Base-by-base conservation (phyloP, 2,113 vertebrate species). In the Glaucomys volans region DNA sequence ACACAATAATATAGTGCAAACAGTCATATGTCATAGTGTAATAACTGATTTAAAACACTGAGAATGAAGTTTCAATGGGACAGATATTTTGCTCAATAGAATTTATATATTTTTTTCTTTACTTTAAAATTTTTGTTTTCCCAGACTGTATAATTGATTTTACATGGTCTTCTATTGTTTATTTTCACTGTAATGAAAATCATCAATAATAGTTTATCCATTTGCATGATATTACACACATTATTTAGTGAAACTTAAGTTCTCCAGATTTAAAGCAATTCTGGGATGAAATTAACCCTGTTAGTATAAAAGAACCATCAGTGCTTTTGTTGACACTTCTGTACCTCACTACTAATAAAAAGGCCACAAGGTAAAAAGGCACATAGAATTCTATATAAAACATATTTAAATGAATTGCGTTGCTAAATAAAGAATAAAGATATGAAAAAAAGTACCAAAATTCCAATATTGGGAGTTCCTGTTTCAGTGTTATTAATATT, bases 331-430 rank as follows among this genome's bases (percentile, higher is more conserved):
- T 96, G 97, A 97, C 89, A 96, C 35, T 71, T 96, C 96, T 98
- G 96, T 98, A 98, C 98, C 98, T 98, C 85, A 97, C 90, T 98
- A 97, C 97, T 97, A 98, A 97, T 96, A 95, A 98, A 98, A 99
- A 99, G 98, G 99, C 99, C 98, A 98, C 98, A 97, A 98, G 98
- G 98, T 98, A 98, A 98, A 98, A 99, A 99, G 99, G 99, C 99
- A 99, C 99, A 0, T 98, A 98, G 98, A 98, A 98, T 97, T 98
- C 94, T 85, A 97, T 98, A 98, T 97, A 98, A 98, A 98, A 98
- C 95, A 98, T 97, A 86, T 91, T 98, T 98, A 97, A 98, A 98
- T 93, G 96, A 98, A 98, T 96, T 96, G 85, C 95, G 96, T 94
- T 98, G 97, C 96, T 98, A 99, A 98, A 95, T 90, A 92, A 95